phyloP scores from a whole-genome alignment of 2,888 invertebrate genomes.

The Troides aeacus region DNA sequence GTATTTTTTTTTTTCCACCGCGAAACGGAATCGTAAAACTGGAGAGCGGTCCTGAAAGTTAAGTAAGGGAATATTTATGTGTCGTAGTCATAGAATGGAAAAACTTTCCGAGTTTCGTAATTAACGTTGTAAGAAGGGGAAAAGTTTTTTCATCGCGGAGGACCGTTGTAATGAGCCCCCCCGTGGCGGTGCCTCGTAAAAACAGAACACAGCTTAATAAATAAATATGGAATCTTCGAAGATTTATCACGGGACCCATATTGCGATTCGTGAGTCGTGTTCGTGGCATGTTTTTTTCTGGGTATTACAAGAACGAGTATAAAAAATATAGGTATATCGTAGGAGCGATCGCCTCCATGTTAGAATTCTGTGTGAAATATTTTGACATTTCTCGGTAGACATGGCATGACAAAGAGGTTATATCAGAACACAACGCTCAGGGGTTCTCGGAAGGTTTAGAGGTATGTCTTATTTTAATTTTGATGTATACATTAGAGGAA shows the following conservation, averaged over 20 bases:
- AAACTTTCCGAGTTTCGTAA: conserved; percentile 68
- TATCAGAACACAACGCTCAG: conserved; percentile 40
- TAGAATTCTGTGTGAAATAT: conserved; percentile 66
- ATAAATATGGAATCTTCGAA: conserved; percentile 74
- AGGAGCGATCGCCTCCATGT: conserved; percentile 57
- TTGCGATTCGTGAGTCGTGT: conserved; percentile 65
- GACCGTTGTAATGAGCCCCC: conserved; percentile 72
- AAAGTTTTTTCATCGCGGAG: conserved; percentile 76
- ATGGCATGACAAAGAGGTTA: conserved; percentile 40
- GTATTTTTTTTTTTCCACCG: conserved; percentile 52
- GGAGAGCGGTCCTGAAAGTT: conserved; percentile 43
- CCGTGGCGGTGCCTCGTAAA: conserved; percentile 73
- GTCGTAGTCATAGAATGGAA: conserved; percentile 36
- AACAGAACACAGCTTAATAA: conserved; percentile 79
- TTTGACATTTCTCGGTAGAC: conserved; percentile 74
- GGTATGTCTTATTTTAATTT: conserved; percentile 21
- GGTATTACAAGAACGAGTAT: conserved; percentile 47
- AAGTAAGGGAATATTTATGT: conserved; percentile 55
- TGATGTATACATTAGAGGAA: background rate
- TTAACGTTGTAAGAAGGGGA: conserved; percentile 75
- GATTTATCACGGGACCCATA: conserved; percentile 72
- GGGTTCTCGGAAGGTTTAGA: conserved; percentile 56
- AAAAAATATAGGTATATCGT: conserved; percentile 70
- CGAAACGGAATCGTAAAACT: conserved; percentile 67
- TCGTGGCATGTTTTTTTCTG: conserved; percentile 59